Base-by-base conservation (phyloP, 2,797 vertebrate species). In the Syngnathus acus region DNA sequence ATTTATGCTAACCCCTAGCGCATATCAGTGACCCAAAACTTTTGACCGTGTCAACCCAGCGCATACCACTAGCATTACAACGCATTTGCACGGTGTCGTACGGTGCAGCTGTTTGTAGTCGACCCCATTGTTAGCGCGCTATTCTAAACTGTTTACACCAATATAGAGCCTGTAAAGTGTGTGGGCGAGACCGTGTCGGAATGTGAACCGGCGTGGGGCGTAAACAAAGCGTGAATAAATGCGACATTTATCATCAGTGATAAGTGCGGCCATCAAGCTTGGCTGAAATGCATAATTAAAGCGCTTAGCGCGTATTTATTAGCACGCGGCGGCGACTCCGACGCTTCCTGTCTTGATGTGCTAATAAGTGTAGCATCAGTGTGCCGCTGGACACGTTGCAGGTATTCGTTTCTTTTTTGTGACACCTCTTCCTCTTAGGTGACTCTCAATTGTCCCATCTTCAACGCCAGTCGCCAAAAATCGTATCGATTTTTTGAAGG, bases 101-200 rank as follows among this genome's bases (percentile, higher is more conserved):
- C 26, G 23, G 37, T 43, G 21, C 74, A 76, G 66, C 63, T 84
- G 84, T 86, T 87, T 85, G 82, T 67, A 79, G 59, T 82, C 75
- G 58, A 62, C 69, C 67, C 73, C 65, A 68, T 72, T 85, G 79
- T 85, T 80, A 77, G 61, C 68, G 26, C 57, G 62, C 66, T 76
- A 62, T 73, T 84, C 65, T 84, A 87, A 90, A 89, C 77, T 80
- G 82, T 87, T 86, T 86, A 83, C 65, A 69, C 66, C 74, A 78
- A 85, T 81, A 81, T 76, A 78, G 69, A 72, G 68, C 62, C 72
- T 72, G 68, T 73, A 77, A 83, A 82, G 72, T 71, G 65, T 64
- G 62, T 55, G 72, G 73, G 73, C 67, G 42, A 68, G 78, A 79
- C 79, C 71, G 80, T 63, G 65, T 48, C 65, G 70, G 78, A 84